These are phyloP conservation scores for Nymphalis c-album DNA, from an alignment of 2,888 invertebrate species.

Conservation along the genomic window DNA sequence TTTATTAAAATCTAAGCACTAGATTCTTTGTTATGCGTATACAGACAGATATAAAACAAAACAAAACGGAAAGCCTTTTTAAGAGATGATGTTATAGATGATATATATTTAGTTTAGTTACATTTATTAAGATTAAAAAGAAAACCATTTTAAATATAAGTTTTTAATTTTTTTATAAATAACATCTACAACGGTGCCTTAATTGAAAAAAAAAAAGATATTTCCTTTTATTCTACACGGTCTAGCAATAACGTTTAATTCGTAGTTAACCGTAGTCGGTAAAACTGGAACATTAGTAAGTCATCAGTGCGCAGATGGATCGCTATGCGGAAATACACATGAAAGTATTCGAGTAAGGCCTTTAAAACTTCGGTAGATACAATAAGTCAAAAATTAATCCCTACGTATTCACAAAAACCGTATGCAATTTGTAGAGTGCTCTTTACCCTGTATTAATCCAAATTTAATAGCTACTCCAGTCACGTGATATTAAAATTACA, in stretches of 20 bases:
- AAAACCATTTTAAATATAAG: too few species aligned
- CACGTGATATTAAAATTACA: neutral
- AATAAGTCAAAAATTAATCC: constrained; percentile 61
- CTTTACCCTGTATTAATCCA: constrained; percentile 48
- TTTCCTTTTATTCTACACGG: constrained; percentile 22
- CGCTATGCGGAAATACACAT: constrained; percentile 35
- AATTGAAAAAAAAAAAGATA: constrained; percentile 1
- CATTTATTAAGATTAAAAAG: too few species aligned
- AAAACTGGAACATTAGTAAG: constrained; percentile 23
- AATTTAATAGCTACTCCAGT: constrained; percentile 34
- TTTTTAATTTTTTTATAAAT: too few species aligned
- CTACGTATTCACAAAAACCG: constrained; percentile 50
- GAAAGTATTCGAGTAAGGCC: constrained; percentile 47
- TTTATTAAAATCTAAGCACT: too few species aligned
- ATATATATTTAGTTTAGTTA: too few species aligned
- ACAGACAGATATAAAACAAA: too few species aligned
- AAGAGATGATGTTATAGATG: too few species aligned
- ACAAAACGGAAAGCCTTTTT: too few species aligned
- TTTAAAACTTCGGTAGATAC: constrained; percentile 51
- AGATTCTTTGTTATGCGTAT: too few species aligned
- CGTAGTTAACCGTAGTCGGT: constrained; percentile 26
- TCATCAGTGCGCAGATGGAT: constrained; percentile 10
- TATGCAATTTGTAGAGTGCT: constrained; percentile 55
- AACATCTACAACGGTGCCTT: neutral
- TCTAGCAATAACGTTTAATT: constrained; percentile 29